Evolutionary conservation across 2,113 vertebrate species (phyloP).

Genomic region (Gymnorhina tibicen): DNA sequence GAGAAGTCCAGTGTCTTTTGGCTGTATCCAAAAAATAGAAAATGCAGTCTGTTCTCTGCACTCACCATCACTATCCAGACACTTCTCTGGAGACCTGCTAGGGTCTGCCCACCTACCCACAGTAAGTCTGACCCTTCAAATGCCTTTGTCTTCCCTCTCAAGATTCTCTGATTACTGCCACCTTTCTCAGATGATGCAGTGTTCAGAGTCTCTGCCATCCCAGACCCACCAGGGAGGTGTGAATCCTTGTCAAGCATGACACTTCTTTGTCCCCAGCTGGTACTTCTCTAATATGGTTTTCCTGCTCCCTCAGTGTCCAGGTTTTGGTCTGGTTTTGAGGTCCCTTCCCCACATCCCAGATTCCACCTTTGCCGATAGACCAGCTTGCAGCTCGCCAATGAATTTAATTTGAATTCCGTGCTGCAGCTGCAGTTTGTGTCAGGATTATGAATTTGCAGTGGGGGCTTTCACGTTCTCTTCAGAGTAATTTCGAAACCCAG

Average conservation of each 20-base stretch:
- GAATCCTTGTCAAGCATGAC: background rate
- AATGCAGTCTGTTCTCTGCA: background rate
- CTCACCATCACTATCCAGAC: background rate
- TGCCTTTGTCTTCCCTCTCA: background rate
- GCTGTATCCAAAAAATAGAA: background rate
- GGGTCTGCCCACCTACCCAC: background rate
- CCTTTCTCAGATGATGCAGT: background rate
- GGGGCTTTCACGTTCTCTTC: slow-evolving; percentile 15
- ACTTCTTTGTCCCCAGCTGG: background rate
- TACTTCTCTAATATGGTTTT: background rate
- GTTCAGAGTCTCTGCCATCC: background rate
- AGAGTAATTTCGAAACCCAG: slow-evolving; percentile 33
- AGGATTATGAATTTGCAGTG: slow-evolving; percentile 33
- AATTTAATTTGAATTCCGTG: slow-evolving; percentile 27
- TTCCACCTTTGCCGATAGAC: background rate
- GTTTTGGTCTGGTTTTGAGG: background rate
- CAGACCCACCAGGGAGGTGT: background rate
- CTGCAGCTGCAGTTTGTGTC: slow-evolving; percentile 26
- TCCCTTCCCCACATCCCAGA: background rate
- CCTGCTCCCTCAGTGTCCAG: background rate
- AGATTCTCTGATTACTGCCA: background rate
- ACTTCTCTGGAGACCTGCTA: background rate
- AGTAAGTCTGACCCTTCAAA: background rate
- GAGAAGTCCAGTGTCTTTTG: background rate
- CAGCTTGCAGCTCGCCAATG: background rate